Evolutionary conservation across 2,797 vertebrate genomes (phyloP), one percentile per base, ranked within the genome.

Genomic region (Gallirallus australis): DNA sequence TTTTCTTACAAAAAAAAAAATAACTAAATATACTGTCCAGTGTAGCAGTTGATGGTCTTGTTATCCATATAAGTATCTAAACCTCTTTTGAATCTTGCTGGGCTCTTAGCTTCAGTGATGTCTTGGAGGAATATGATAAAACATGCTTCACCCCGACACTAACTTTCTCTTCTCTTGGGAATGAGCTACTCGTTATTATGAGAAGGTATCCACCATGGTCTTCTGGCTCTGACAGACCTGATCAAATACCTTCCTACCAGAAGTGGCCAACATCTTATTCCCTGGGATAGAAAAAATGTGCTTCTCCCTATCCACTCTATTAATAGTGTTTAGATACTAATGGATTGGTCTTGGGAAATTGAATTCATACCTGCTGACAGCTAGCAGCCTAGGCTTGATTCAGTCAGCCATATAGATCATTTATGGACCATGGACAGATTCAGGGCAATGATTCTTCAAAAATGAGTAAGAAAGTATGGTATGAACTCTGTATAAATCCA

Each of bases 251-350:
- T 91, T 89, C 48, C 19, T 83, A 27, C 69, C 54, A 82, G 35
- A 70, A 73, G 23, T 70, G 11, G 7, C 39, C 59, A 79, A 45
- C 14, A 23, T 71, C 39, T 88, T 92, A 47, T 77, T 87, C n/a
- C n/a, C 56, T 86, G 42, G 21, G 65, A 73, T 21, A 65, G 53
- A 84, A 85, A 96, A 94, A 80, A 90, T 79, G 25, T 80, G 33
- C 54, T 76, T 94, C 39, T 82, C 71, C 23, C 52, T 42, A 42
- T 93, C 31, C 52, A 66, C 54, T 91, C 35, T 91, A 25, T 91
- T 95, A 94, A 93, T 92, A 95, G 37, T 84, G 79, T 96, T 97
- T 95, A 96, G 68, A 40, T 82, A 89, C 47, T 90, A 97, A 94
- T 96, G 82, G 56, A 86, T 82, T 90, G 39, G 18, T 95, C 70